Conservation (phyloP, 2,888 invertebrate genomes). For the Mythimna albipuncta region DNA sequence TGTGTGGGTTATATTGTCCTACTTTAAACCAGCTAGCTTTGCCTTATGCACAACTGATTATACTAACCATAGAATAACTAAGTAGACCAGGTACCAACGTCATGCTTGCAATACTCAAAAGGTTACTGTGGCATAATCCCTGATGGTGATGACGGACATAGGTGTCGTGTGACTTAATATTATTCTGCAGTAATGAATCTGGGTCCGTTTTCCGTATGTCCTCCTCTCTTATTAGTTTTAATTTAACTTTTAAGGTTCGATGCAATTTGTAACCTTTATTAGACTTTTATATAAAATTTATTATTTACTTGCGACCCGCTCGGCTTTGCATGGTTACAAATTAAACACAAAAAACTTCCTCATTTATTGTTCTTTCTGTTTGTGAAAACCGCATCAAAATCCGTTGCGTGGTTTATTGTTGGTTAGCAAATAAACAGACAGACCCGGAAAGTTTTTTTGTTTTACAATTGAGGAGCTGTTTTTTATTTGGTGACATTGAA, state of each 20-base stretch:
- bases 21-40: neutral
- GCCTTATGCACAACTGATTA: neutral
- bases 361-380: too few species aligned
- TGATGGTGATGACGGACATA: conserved; percentile 9
- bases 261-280: neutral
- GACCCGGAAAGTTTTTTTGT: too few species aligned
- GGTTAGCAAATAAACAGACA: too few species aligned
- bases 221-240: too few species aligned
- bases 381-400: too few species aligned
- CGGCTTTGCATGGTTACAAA: too few species aligned
- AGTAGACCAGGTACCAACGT: neutral
- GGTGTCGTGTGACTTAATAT: neutral
- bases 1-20: neutral
- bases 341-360: too few species aligned
- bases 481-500: too few species aligned
- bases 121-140: neutral
- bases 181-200: neutral
- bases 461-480: too few species aligned
- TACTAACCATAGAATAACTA: neutral
- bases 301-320: neutral
- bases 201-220: neutral
- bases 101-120: neutral
- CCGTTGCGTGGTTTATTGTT: too few species aligned
- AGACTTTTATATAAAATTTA: neutral
- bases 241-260: neutral